A percentile compares a stretch with the other conserved stretches of the same genome.
Conservation (phyloP, 53 echinoderm and acorn worm genomes). For the Zoroaster sp. region DNA sequence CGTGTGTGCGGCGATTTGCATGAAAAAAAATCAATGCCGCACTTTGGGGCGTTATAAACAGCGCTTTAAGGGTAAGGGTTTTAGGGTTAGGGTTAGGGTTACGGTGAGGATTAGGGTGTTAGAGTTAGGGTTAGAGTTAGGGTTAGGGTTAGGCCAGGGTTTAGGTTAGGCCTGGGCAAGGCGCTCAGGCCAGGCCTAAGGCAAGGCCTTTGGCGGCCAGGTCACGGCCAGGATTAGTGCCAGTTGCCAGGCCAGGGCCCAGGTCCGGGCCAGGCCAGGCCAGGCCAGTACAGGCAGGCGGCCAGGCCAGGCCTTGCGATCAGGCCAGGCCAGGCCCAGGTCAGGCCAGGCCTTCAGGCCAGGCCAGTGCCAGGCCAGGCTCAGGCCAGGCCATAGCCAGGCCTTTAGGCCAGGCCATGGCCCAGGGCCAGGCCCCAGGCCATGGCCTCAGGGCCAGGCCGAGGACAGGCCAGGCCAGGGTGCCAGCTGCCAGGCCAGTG, state of each 20-base stretch:
- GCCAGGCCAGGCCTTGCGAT: constrained; percentile 4
- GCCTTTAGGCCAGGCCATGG: constrained; percentile 11
- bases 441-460: constrained; percentile 6
- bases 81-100: too few relatives aligned
- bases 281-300: background rate
- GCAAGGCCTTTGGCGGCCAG: background rate
- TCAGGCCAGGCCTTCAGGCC: constrained; percentile 15
- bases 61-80: too few relatives aligned
- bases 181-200: constrained; percentile 9
- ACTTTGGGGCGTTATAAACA: too few relatives aligned
- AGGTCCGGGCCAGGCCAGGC: constrained; percentile 15
- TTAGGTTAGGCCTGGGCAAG: background rate
- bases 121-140: too few relatives aligned
- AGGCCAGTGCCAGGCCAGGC: constrained; percentile 25
- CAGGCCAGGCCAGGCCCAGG: constrained; percentile 15
- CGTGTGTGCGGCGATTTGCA: too few relatives aligned
- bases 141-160: background rate
- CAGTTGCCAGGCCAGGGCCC: constrained; percentile 9
- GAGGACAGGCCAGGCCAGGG: background rate
- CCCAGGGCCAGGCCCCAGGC: background rate
- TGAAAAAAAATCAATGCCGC: too few relatives aligned
- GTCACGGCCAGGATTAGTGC: background rate
- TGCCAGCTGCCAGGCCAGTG: constrained; percentile 21
- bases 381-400: background rate
- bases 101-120: too few relatives aligned